Percentiles rank a stretch among this genome's conserved stretches.
These are phyloP conservation scores for Drosophila ironensis DNA, from an alignment of 1,140 invertebrate genomes.

Conservation along the genomic window DNA sequence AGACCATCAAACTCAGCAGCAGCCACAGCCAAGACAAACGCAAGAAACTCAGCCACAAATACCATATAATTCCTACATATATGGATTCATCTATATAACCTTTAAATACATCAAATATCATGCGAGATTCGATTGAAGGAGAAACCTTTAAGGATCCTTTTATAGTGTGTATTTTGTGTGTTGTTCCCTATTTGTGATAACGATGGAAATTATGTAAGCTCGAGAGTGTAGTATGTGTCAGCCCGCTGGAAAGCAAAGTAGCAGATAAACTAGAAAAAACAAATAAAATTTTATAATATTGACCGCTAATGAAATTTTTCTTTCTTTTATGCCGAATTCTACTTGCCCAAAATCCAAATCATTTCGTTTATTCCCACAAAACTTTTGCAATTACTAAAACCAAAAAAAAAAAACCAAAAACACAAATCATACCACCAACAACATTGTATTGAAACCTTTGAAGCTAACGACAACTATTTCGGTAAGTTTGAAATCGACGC, in stretches of 20 bases:
- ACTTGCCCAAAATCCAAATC: conserved; percentile 45
- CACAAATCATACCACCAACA: conserved; percentile 42
- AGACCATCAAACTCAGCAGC: conserved; percentile 36
- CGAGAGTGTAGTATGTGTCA: conserved; percentile 40
- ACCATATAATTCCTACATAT: conserved; percentile 77
- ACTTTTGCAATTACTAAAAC: conserved; percentile 31
- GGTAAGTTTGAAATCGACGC: conserved; percentile 89
- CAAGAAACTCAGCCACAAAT: conserved; percentile 57
- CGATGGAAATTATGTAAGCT: conserved; percentile 53
- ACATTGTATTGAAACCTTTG: conserved; percentile 48
- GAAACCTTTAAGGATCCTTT: conserved; percentile 14
- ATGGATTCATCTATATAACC: conserved; percentile 81
- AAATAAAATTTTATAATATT: conserved; percentile 53
- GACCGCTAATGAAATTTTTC: conserved; percentile 69
- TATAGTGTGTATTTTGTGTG: conserved; percentile 16
- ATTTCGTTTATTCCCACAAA: conserved; percentile 32
- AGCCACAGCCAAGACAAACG: conserved; percentile 27
- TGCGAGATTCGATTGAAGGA: conserved; percentile 60
- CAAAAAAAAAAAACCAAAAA: background rate
- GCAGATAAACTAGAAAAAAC: conserved; percentile 12
- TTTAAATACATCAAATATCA: conserved; percentile 82
- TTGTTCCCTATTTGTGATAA: conserved; percentile 42
- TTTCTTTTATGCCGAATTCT: conserved; percentile 71
- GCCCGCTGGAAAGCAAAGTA: conserved; percentile 20
- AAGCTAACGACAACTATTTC: conserved; percentile 99